Evolutionary conservation across 2,888 invertebrate genomes (phyloP).

Genomic region (Octodonta nipae): DNA sequence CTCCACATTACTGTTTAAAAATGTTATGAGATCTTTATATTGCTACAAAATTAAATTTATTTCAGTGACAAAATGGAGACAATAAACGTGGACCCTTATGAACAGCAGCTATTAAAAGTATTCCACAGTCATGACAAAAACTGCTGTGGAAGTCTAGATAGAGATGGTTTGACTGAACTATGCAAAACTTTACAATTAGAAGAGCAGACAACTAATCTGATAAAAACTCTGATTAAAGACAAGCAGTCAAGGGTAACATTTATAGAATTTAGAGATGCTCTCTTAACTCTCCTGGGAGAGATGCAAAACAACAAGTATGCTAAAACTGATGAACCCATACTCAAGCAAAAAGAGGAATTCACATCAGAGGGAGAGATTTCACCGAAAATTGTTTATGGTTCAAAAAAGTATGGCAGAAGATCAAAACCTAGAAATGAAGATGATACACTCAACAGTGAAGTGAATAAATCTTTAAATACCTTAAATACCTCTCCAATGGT

Average conservation of each 20-base stretch:
- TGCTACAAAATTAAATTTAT: too few relatives aligned
- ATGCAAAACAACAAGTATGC: conserved; percentile 20
- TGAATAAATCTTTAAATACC: conserved; percentile 18
- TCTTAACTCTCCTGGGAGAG: conserved; percentile 55
- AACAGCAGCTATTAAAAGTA: conserved; percentile 66
- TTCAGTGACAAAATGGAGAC: too few relatives aligned
- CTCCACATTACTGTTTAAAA: too few relatives aligned
- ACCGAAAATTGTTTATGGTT: conserved; percentile 58
- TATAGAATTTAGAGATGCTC: conserved; percentile 61
- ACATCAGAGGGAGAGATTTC: conserved; percentile 58
- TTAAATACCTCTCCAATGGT: conserved; percentile 35
- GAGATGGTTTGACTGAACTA: conserved; percentile 50
- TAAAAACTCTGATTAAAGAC: conserved; percentile 37
- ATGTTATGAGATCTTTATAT: too few relatives aligned
- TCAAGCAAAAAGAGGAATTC: conserved; percentile 29
- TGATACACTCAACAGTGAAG: conserved; percentile 31
- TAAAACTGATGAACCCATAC: conserved; percentile 14
- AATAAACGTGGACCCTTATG: conserved; percentile 76
- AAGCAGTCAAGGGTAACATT: conserved; percentile 48
- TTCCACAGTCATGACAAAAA: conserved; percentile 66
- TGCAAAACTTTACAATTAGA: conserved; percentile 68
- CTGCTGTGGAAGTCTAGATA: conserved; percentile 54
- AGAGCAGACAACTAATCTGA: conserved; percentile 46
- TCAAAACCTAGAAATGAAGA: conserved; percentile 46
- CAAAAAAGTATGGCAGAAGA: conserved; percentile 62